These are phyloP conservation scores for Tachyglossus aculeatus DNA, from an alignment of 2,797 vertebrate genomes.

Conservation along the genomic window DNA sequence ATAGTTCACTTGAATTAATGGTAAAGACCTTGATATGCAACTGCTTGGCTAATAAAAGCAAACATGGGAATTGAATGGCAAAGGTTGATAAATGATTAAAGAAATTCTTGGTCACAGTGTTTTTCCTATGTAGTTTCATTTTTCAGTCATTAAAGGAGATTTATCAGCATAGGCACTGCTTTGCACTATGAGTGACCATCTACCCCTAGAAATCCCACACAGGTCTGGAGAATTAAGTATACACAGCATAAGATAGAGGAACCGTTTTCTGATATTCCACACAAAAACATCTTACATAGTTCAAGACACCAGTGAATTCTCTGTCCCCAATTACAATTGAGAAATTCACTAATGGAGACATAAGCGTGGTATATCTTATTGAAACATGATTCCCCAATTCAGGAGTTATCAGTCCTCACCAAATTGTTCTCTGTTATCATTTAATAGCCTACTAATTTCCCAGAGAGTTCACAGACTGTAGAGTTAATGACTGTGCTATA, in stretches of 20 bases:
- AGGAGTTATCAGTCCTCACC: background rate
- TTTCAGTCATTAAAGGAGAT: too few species aligned
- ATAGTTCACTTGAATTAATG: background rate
- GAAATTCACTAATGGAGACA: background rate
- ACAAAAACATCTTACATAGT: slow-evolving; percentile 25
- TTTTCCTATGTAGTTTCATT: too few species aligned
- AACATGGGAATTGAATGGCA: too few species aligned
- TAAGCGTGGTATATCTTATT: background rate
- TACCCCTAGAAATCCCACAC: background rate
- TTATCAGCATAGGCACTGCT: too few species aligned
- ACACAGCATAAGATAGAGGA: background rate
- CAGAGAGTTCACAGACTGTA: background rate
- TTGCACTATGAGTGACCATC: too few species aligned
- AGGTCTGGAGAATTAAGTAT: background rate
- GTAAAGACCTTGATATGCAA: background rate
- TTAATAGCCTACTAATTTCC: background rate
- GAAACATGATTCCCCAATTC: background rate
- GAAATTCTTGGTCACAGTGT: too few species aligned
- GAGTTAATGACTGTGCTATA: background rate
- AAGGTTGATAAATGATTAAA: too few species aligned
- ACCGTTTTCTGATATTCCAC: slow-evolving; percentile 13
- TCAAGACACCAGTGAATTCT: background rate
- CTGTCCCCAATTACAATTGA: background rate
- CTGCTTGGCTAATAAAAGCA: background rate
- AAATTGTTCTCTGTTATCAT: background rate